Conservation (phyloP, 2,113 vertebrate species). For the Fregata magnificens region DNA sequence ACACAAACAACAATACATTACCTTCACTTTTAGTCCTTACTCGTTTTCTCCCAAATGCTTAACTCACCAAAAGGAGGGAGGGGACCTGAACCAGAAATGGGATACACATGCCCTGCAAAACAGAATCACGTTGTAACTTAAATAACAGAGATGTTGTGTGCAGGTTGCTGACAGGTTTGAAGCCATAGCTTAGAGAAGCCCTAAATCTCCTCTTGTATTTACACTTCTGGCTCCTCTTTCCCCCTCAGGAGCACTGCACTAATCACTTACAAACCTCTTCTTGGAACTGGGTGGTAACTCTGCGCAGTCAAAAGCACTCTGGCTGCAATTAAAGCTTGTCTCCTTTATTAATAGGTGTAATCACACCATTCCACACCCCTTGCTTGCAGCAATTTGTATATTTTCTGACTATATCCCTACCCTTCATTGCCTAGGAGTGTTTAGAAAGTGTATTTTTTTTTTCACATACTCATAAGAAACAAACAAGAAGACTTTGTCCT, state of each 20-base stretch:
- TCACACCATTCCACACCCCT: not conserved
- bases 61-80: not conserved
- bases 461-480: not conserved
- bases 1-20: not conserved
- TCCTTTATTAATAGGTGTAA: not conserved
- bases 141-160: not conserved
- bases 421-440: not conserved
- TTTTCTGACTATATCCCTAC: not conserved
- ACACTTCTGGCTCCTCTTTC: not conserved
- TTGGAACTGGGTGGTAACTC: not conserved
- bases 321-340: not conserved
- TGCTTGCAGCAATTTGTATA: not conserved
- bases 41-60: not conserved
- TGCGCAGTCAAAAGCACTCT: not conserved
- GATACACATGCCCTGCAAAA: not conserved
- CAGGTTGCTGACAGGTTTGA: constrained; percentile 41
- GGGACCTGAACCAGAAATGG: not conserved
- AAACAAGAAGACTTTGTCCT: not conserved
- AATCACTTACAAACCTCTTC: not conserved
- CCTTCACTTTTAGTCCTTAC: not conserved
- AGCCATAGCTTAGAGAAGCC: not conserved
- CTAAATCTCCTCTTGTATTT: constrained; percentile 5
- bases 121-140: not conserved
- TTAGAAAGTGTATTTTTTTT: not conserved
- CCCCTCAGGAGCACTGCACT: not conserved